Conservation (phyloP, 2,113 vertebrate species). For the Cyanoramphus novaezelandiae region DNA sequence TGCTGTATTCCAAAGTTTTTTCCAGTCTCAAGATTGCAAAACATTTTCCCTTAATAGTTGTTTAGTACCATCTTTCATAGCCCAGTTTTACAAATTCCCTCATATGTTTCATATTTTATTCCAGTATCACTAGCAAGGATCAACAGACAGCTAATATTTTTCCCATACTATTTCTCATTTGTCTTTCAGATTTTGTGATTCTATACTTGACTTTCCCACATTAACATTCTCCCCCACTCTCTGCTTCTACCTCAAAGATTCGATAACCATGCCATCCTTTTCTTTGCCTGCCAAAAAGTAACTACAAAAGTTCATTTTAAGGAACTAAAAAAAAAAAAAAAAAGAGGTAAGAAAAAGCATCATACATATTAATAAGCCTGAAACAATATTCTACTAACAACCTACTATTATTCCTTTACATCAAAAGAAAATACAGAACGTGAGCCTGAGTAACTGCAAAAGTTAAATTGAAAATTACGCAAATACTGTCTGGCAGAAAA, state of each 20-base stretch:
- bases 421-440: conserved; percentile 27
- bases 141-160: not conserved
- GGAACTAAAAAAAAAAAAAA: not conserved
- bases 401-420: conserved; percentile 37
- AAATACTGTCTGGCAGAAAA: conserved; percentile 14
- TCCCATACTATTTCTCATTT: not conserved
- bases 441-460: not conserved
- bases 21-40: not conserved
- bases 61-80: not conserved
- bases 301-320: conserved; percentile 46
- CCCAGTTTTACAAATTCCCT: not conserved
- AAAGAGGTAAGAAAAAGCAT: conserved; percentile 21
- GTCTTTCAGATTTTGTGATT: not conserved
- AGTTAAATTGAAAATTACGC: conserved; percentile 27
- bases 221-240: not conserved
- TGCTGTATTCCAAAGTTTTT: not conserved
- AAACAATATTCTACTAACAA: conserved; percentile 37
- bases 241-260: not conserved
- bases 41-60: not conserved
- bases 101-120: not conserved
- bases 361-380: conserved; percentile 42
- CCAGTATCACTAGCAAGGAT: not conserved
- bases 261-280: not conserved
- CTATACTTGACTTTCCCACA: not conserved
- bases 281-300: conserved; percentile 22